Evolutionary conservation across 2,888 invertebrate species (phyloP).

Genomic region (Ptilodon capucinus): DNA sequence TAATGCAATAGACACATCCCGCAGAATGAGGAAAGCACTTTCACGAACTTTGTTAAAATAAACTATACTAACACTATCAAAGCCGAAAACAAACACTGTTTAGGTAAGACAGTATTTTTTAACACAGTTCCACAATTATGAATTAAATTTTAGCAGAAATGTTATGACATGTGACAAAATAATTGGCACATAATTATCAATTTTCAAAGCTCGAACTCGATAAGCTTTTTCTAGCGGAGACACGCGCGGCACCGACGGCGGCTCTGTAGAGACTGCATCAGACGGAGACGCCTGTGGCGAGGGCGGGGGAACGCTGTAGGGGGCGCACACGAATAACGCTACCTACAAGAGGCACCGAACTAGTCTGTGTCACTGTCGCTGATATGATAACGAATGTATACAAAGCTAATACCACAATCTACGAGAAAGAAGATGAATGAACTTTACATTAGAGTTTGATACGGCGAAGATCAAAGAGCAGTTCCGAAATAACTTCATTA

Average conservation of each 20-base stretch:
- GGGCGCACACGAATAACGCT: slow-evolving; percentile 59
- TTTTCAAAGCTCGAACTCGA: slow-evolving; percentile 74
- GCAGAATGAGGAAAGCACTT: slow-evolving; percentile 57
- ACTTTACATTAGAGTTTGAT: slow-evolving; percentile 21
- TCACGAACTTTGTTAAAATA: slow-evolving; percentile 66
- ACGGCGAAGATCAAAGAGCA: slow-evolving; percentile 24
- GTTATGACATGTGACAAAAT: slow-evolving; percentile 41
- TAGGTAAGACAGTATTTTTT: slow-evolving; percentile 16
- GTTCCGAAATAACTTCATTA: slow-evolving; percentile 39
- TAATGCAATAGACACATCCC: slow-evolving; percentile 65
- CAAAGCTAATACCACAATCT: slow-evolving; percentile 54
- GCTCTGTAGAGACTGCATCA: slow-evolving; percentile 72
- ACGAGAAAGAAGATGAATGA: slow-evolving; percentile 42
- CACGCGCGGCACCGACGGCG: slow-evolving; percentile 43
- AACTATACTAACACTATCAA: slow-evolving; percentile 60
- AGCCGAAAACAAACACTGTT: slow-evolving; percentile 58
- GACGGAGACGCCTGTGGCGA: slow-evolving; percentile 41
- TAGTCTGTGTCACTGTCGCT: slow-evolving; percentile 64
- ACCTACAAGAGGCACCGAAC: slow-evolving; percentile 63
- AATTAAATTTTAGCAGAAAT: slow-evolving; percentile 31
- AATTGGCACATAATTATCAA: slow-evolving; percentile 58
- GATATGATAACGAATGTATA: slow-evolving; percentile 78
- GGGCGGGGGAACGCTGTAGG: slow-evolving; percentile 55
- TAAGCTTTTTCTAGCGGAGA: slow-evolving; percentile 49
- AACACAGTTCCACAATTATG: slow-evolving; percentile 47